Evolutionary conservation across 2,888 invertebrate species (phyloP).

Genomic region (Anorthoa munda): DNA sequence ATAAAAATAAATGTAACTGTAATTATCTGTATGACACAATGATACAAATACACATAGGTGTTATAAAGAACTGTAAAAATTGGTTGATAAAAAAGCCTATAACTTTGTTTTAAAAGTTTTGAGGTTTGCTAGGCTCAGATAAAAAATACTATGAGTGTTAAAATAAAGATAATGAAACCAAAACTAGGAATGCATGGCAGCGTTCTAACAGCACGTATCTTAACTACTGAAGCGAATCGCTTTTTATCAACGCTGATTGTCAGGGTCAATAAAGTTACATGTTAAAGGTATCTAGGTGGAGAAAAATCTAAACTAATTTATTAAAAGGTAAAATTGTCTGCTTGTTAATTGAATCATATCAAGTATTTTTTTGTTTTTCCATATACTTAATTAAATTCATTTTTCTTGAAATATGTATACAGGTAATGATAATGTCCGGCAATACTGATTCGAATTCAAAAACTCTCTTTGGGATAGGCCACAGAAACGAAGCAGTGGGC

Average conservation of each 20-base stretch:
- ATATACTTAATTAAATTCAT: no score
- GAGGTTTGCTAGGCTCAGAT: neutral
- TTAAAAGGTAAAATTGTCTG: no score
- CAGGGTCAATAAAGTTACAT: constrained; percentile 12
- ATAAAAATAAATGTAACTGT: no score
- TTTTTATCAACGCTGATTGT: constrained; percentile 27
- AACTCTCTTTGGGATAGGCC: no score
- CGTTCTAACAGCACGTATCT: neutral
- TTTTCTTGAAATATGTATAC: no score
- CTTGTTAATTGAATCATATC: no score
- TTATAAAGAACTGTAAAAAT: no score
- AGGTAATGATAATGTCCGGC: no score
- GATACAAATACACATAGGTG: no score
- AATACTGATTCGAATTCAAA: no score
- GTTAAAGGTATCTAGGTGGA: neutral
- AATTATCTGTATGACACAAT: no score
- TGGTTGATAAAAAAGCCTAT: neutral
- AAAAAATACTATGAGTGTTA: neutral
- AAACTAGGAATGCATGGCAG: neutral
- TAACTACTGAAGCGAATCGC: constrained; percentile 25
- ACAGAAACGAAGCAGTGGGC: neutral
- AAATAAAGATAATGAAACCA: neutral
- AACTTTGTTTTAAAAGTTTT: neutral
- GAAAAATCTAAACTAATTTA: neutral
- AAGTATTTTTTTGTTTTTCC: no score